phyloP scores from a whole-genome alignment of 2,113 vertebrate genomes.

The Microcebus jonahi region DNA sequence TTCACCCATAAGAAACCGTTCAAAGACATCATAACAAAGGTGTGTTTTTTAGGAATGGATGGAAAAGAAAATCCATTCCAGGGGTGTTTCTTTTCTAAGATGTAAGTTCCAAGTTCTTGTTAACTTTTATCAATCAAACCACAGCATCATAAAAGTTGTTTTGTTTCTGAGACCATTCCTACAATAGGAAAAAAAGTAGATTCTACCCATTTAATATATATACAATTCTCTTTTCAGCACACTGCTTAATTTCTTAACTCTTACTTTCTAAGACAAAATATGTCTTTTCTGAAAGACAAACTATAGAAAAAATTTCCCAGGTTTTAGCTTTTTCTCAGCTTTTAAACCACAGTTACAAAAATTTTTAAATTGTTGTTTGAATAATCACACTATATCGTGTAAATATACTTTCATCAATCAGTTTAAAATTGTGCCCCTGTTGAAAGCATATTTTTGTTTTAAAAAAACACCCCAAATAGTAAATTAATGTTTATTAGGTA shows the following conservation, averaged over 20 bases:
- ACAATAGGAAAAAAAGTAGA: neutral
- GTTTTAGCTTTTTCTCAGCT: neutral
- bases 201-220: neutral
- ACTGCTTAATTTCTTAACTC: conserved; percentile 39
- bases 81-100: neutral
- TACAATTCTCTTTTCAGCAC: neutral
- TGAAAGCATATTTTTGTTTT: neutral
- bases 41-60: conserved; percentile 5
- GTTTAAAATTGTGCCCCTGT: neutral
- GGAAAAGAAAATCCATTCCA: neutral
- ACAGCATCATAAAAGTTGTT: neutral
- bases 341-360: neutral
- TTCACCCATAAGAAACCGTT: neutral
- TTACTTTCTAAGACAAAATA: conserved; percentile 12
- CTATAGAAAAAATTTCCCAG: neutral
- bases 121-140: conserved; percentile 30
- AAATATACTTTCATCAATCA: neutral
- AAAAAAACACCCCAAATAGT: neutral
- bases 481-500: neutral
- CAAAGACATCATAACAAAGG: neutral
- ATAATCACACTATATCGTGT: neutral
- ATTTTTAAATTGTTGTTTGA: neutral
- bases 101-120: neutral
- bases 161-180: neutral
- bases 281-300: neutral